phyloP scores from a whole-genome alignment of 2,888 invertebrate species.

The Linnaemya tessellans region DNA sequence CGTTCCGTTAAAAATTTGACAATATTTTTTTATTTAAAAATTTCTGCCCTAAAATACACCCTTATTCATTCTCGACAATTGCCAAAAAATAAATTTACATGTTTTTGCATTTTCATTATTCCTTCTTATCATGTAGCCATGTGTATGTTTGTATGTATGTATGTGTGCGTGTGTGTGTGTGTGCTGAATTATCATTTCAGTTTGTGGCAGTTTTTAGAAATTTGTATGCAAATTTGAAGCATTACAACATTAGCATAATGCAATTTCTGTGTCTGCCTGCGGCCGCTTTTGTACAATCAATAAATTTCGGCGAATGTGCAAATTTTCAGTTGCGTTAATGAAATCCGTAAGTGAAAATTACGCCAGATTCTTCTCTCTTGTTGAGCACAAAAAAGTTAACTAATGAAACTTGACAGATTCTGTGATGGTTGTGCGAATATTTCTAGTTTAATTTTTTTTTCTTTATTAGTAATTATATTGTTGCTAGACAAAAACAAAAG shows the following conservation, averaged over 20 bases:
- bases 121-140: neutral
- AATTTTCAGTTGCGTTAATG: neutral
- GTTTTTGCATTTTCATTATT: constrained; percentile 30
- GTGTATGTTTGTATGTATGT: neutral
- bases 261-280: constrained; percentile 71
- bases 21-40: constrained; percentile 41
- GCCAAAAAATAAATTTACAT: constrained; percentile 44
- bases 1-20: constrained; percentile 14
- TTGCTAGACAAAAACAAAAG: too few relatives aligned
- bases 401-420: constrained; percentile 57
- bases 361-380: neutral
- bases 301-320: constrained; percentile 1
- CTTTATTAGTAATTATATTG: neutral
- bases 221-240: constrained; percentile 79
- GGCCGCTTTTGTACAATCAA: neutral
- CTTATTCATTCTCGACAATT: constrained; percentile 42
- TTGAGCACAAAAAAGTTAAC: constrained; percentile 3
- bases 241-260: constrained; percentile 77
- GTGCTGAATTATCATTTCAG: constrained; percentile 17
- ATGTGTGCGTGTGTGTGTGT: neutral
- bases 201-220: constrained; percentile 64
- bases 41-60: constrained; percentile 53
- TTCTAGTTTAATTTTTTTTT: constrained; percentile 41
- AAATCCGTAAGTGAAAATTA: constrained; percentile 17
- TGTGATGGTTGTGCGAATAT: constrained; percentile 9